Evolutionary conservation across 1,140 invertebrate genomes (phyloP), one percentile per base, ranked within the genome.

Genomic region (Zaprionus kolodkinae): DNA sequence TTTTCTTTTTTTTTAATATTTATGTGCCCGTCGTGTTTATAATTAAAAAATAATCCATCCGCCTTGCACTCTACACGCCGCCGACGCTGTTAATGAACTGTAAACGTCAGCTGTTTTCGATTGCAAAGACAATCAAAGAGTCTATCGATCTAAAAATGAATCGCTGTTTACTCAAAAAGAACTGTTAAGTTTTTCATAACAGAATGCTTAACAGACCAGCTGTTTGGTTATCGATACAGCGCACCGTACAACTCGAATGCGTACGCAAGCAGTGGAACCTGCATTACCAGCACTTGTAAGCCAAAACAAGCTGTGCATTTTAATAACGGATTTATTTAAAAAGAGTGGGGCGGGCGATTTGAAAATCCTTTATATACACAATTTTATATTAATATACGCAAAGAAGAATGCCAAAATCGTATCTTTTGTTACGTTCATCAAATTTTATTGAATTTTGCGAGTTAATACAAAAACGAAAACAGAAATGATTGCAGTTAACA

Each of bases 391-490:
- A n/a, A n/a, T n/a, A n/a, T n/a, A n/a, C n/a, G n/a, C n/a, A n/a
- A n/a, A n/a, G 7, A 43, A 48, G 43, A 61, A 21, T 21, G 21
- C 43, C 21, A 6, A 60, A 40, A 61, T 6, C 6, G 11, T 12
- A 38, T 61, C 67, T 63, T 79, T 71, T 57, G 76, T 81, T 78
- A 87, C 84, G 84, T 88, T 87, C 84, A 87, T 88, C 87, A 74
- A 87, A 84, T 87, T 87, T 87, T 87, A 87, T 87, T 87, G 80
- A 87, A 83, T 87, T 88, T 87, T 87, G 84, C 79, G 77, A 88
- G 79, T 78, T 88, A 88, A 88, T 88, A 87, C 73, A 88, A 87
- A 87, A 87, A 81, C 73, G 72, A 87, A 87, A 87, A 84, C 76
- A 67, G 48, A 88, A 87, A 83, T 75, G 56, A 87, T 74, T 88